Evolutionary conservation across 1,140 invertebrate genomes (phyloP).

Genomic region (Melitaea cinxia): DNA sequence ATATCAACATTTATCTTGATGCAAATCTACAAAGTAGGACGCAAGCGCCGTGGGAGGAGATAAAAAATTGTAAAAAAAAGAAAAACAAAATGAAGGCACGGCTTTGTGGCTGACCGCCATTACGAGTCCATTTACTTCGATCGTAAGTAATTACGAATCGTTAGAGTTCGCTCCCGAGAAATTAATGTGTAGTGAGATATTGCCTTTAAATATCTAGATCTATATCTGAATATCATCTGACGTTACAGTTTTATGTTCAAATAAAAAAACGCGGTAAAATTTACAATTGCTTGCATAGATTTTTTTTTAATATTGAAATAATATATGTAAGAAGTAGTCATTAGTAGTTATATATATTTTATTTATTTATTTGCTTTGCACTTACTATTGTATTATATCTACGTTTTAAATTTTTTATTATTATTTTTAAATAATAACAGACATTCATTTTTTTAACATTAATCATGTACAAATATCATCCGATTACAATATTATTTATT

Average conservation of each 20-base stretch:
- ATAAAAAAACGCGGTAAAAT: not conserved
- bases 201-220: conserved; percentile 66
- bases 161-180: conserved; percentile 60
- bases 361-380: too few species aligned
- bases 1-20: not conserved
- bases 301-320: not conserved
- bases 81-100: conserved; percentile 61
- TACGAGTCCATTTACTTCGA: conserved; percentile 62
- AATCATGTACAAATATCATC: too few species aligned
- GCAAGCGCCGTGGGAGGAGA: conserved; percentile 33
- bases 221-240: conserved; percentile 15
- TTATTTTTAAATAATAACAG: too few species aligned
- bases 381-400: too few species aligned
- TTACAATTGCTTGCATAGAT: not conserved
- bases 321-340: too few species aligned
- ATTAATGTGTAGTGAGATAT: conserved; percentile 58
- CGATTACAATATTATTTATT: too few species aligned
- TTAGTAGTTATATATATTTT: too few species aligned
- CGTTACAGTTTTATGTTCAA: conserved; percentile 2
- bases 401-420: too few species aligned
- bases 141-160: conserved; percentile 75
- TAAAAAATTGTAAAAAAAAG: conserved; percentile 40
- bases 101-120: conserved; percentile 70
- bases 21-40: conserved; percentile 25
- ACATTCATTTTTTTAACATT: too few species aligned